Evolutionary conservation across 2,888 invertebrate species (phyloP), one percentile per base, ranked within the genome.

Genomic region (Agriopis aurantiaria): DNA sequence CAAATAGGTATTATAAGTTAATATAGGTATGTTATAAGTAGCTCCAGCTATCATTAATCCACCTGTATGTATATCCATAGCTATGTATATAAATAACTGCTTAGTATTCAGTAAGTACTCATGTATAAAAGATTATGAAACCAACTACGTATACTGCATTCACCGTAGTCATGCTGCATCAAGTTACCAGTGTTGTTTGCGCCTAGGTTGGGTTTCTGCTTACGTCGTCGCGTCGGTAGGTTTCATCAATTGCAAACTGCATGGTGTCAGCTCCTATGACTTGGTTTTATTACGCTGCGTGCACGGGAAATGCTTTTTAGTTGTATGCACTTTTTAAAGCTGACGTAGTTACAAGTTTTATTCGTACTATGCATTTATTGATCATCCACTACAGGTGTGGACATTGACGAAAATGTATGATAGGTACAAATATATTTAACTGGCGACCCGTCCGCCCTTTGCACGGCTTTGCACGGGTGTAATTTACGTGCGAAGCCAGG

Each of bases 151-250:
- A 33, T 33, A 5, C 33, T 56, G 62, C 58, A 69, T 69, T 60
- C 46, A 57, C 60, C 46, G 63, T 58, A 68, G 40, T 66, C 64
- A 56, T 59, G 69, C 74, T 73, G 62, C 75, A 71, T 60, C 71
- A 73, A 60, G 65, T 73, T 73, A 71, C 65, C 56, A 17, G 59
- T 5, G 56, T 57, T 49, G 62, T 51, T 68, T 62, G 61, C 23
- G 51, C 14, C 52, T 65, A 57, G 64, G 40, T 65, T 43, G 23
- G 57, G 71, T 69, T 69, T 69, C 65, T 69, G 71, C 65, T 67
- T 66, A 65, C 41, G 7, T 43, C 23, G 56, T 33, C 33, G 33
- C 43, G 43, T 8, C 9, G 9, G 43, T 58, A 12, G 63, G 64
- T 69, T 55, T 59, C 64, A 62, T 66, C 41, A 73, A 65, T 57